These are phyloP conservation scores for Cantharis nigra DNA, from an alignment of 2,888 invertebrate genomes.

Conservation along the genomic window DNA sequence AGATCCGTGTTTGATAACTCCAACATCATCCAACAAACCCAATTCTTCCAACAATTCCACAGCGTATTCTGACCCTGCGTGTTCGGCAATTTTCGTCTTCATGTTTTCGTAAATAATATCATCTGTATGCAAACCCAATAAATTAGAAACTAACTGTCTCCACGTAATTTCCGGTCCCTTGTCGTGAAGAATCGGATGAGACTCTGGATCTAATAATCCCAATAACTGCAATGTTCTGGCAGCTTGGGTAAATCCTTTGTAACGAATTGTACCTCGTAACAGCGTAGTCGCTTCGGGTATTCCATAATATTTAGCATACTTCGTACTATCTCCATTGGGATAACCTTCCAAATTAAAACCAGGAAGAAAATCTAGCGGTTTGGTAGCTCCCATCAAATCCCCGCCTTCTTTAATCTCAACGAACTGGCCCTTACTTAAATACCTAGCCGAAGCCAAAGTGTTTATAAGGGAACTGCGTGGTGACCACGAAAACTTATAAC, in stretches of 20 bases:
- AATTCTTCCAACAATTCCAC: conserved; percentile 81
- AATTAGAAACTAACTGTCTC: conserved; percentile 82
- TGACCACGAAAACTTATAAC: conserved; percentile 97
- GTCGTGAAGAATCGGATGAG: conserved; percentile 89
- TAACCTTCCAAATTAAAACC: conserved; percentile 97
- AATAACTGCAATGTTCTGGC: conserved; percentile 85
- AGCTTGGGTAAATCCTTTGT: conserved; percentile 85
- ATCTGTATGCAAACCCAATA: conserved; percentile 80
- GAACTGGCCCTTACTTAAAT: conserved; percentile 56
- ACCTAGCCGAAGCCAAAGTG: conserved; percentile 88
- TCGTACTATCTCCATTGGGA: conserved; percentile 94
- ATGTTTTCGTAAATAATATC: conserved; percentile 94
- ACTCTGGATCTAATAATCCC: conserved; percentile 84
- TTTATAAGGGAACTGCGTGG: conserved; percentile 92
- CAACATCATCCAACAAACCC: conserved; percentile 83
- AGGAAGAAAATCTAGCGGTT: conserved; percentile 86
- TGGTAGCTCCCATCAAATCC: conserved; percentile 81
- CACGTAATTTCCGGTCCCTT: conserved; percentile 96
- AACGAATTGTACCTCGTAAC: conserved; percentile 91
- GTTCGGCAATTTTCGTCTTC: conserved; percentile 79
- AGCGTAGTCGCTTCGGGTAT: conserved; percentile 86
- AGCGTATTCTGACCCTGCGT: conserved; percentile 72
- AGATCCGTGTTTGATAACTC: conserved; percentile 79
- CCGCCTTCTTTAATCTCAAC: conserved; percentile 90
- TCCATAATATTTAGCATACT: conserved; percentile 86